Evolutionary conservation across 2,113 vertebrate genomes (phyloP), one percentile per base, ranked within the genome.

Genomic region (Salminus brasiliensis): DNA sequence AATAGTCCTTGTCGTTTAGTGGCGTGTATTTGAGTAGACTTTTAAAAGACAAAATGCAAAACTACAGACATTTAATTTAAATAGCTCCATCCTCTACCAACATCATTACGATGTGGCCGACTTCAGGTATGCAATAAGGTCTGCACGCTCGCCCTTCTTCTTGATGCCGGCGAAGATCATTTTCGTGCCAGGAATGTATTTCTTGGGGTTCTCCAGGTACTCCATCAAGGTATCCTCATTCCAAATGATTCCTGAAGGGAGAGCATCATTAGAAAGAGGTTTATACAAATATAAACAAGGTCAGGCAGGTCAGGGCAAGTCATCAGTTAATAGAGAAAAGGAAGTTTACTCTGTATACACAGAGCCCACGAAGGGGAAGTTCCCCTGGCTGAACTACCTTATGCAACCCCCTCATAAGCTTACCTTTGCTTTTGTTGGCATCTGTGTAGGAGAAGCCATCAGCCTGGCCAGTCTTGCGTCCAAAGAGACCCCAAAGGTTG

Each of bases 141-240:
- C 93, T 59, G 87, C 41, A 55, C 93, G 93, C 74, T 97, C 95
- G 1, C 67, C 91, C 90, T 95, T 95, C 93, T 96, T 97, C 88
- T 95, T 96, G 88, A 96, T 94, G 55, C 94, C 94, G 79, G 93
- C 91, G 70, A 97, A 98, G 85, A 95, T 87, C 86, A 94, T 95
- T 92, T 97, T 96, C 66, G 92, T 97, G 88, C 92, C 93, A 78
- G 94, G 93, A 86, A 95, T 96, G 86, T 95, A 95, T 85, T 97
- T 97, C 91, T 96, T 96, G 34, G 95, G 94, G 78, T 97, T 96
- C 81, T 97, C 94, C 90, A 98, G 90, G 88, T 96, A 96, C 57
- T 95, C 82, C 82, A 85, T 93, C 57, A 95, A 84, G 65, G 93
- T 96, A 1, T 87, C 88, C 29, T 96, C 93, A 72, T 80, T 72